These are phyloP conservation scores for Cepphus grylle DNA, from an alignment of 2,113 vertebrate genomes.

Conservation along the genomic window DNA sequence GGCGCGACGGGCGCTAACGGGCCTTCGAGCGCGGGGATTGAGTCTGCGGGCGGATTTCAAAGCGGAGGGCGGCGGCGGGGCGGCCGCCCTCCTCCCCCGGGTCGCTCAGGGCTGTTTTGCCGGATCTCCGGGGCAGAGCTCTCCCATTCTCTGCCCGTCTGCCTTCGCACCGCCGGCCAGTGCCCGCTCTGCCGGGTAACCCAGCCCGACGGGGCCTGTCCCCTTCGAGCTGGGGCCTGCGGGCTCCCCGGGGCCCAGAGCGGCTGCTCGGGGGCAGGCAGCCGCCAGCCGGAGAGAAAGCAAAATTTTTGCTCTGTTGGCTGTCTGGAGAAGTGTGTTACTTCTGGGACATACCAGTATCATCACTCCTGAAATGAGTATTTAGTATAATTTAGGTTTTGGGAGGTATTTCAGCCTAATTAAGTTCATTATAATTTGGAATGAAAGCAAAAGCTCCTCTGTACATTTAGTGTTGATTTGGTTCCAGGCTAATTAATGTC, in stretches of 20 bases:
- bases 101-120: too few species aligned
- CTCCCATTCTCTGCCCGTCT: rapidly evolving
- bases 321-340: rapidly evolving
- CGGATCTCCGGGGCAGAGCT: rapidly evolving
- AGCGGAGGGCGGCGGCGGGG: too few species aligned
- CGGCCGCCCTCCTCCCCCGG: too few species aligned
- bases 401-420: background rate
- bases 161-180: background rate
- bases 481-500: background rate
- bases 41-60: background rate
- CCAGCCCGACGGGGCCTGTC: too few species aligned
- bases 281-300: background rate
- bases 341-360: rapidly evolving
- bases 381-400: background rate
- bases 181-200: background rate
- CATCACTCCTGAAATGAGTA: background rate
- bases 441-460: background rate
- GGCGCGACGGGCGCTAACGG: background rate
- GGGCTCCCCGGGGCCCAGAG: rapidly evolving
- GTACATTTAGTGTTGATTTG: background rate
- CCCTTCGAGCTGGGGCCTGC: too few species aligned
- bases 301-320: rapidly evolving
- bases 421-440: background rate
- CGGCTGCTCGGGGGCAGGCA: background rate
- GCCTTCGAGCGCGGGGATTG: background rate